Evolutionary conservation across 2,797 vertebrate genomes (phyloP).

Genomic region (Peromyscus melanophrys): DNA sequence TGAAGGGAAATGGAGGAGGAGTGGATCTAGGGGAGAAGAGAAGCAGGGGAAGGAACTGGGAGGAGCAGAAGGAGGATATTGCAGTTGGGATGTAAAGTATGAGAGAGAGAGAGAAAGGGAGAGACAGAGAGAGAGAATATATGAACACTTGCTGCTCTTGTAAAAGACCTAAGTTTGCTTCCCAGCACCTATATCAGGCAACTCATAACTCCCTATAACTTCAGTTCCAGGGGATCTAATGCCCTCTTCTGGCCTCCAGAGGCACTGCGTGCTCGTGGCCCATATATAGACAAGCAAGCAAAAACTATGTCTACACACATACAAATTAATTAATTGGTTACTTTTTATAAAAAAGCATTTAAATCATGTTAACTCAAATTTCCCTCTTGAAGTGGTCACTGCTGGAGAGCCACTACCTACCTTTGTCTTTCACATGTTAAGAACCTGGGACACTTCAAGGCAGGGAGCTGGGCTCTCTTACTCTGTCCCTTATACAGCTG

Average conservation of each 20-base stretch:
- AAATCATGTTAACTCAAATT: neutral
- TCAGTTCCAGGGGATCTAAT: neutral
- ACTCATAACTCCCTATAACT: neutral
- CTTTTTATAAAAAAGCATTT: neutral
- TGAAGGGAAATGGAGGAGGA: neutral
- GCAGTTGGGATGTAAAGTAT: neutral
- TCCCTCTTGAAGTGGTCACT: neutral
- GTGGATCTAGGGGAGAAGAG: neutral
- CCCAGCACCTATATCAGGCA: neutral
- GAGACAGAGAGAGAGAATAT: no score
- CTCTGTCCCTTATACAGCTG: neutral
- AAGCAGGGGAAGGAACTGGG: neutral
- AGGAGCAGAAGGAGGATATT: neutral
- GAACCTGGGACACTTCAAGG: neutral
- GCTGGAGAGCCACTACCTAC: neutral
- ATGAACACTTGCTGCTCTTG: neutral
- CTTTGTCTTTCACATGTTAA: neutral
- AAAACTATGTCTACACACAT: neutral
- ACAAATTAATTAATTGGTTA: neutral
- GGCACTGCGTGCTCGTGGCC: neutral
- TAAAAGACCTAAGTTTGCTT: no score
- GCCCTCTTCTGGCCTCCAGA: neutral
- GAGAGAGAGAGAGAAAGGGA: neutral
- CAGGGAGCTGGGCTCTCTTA: neutral
- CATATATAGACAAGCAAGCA: neutral